These are phyloP conservation scores for Lasioglossum villosulum DNA, from an alignment of 2,888 invertebrate species.

Conservation along the genomic window DNA sequence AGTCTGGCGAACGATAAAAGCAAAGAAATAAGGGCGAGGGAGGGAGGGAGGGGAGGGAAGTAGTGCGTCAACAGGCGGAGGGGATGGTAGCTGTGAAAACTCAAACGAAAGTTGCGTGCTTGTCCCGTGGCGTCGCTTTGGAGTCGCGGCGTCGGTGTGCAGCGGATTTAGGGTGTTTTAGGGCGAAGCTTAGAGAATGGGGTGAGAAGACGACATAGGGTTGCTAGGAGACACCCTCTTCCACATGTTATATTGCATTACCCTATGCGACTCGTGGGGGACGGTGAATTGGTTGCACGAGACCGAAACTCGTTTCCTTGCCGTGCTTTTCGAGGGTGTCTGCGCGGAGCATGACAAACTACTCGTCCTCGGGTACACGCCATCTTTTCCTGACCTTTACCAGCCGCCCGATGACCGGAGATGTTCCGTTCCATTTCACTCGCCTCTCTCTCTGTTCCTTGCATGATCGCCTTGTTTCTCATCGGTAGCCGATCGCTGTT, in stretches of 20 bases:
- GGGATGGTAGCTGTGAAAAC: constrained; percentile 65
- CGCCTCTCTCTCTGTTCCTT: neutral
- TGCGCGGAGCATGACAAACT: constrained; percentile 59
- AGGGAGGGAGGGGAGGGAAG: neutral
- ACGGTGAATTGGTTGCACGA: constrained; percentile 77
- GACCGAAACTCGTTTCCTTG: constrained; percentile 55
- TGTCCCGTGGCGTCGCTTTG: neutral
- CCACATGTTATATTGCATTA: constrained; percentile 83
- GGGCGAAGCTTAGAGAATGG: constrained; percentile 67
- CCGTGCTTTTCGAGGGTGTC: constrained; percentile 56
- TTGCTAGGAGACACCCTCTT: constrained; percentile 83
- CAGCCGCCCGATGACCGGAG: constrained; percentile 22
- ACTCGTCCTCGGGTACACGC: constrained; percentile 34
- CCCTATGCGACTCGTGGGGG: constrained; percentile 75
- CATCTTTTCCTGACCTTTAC: constrained; percentile 61
- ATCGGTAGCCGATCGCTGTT: neutral
- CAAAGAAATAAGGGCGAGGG: neutral
- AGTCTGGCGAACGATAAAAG: neutral
- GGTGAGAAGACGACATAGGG: constrained; percentile 81
- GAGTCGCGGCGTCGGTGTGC: constrained; percentile 48
- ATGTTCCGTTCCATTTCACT: neutral
- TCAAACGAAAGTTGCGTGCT: constrained; percentile 50
- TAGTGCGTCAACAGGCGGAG: neutral
- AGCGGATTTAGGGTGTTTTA: constrained; percentile 72
- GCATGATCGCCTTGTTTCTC: neutral